These are phyloP conservation scores for Parasteatoda tepidariorum DNA, from an alignment of 1,140 invertebrate species.

Conservation along the genomic window DNA sequence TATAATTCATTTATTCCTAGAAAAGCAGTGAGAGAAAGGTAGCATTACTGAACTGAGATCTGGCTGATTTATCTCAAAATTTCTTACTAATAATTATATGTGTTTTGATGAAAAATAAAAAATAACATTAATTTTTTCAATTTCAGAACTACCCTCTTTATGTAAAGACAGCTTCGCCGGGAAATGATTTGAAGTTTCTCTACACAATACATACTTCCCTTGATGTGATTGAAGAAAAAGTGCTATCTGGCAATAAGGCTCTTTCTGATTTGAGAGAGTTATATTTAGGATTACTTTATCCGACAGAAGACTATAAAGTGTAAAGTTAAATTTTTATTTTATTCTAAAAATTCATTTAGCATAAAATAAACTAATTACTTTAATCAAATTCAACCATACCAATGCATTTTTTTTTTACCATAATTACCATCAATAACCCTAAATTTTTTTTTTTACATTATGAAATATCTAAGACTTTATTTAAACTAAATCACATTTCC, in stretches of 20 bases:
- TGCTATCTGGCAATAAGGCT: constrained; percentile 76
- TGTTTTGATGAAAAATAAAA: too few relatives aligned
- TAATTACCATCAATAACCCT: background rate
- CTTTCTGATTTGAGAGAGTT: constrained; percentile 78
- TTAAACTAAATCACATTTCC: too few relatives aligned
- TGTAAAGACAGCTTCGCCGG: constrained; percentile 78
- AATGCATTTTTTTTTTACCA: background rate
- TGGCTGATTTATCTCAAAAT: too few relatives aligned
- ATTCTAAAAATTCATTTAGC: background rate
- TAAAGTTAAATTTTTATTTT: constrained; percentile 67
- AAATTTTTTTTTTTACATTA: background rate
- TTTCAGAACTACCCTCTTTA: constrained; percentile 88
- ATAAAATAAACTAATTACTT: background rate
- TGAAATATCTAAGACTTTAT: background rate
- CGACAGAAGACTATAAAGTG: constrained; percentile 98
- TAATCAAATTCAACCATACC: background rate
- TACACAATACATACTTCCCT: constrained; percentile 94
- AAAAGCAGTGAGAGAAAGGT: too few relatives aligned
- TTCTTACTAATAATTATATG: too few relatives aligned
- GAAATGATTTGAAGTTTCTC: constrained; percentile 84
- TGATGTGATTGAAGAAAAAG: constrained; percentile 93
- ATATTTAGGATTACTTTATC: constrained; percentile 91
- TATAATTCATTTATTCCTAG: too few relatives aligned
- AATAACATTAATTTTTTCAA: background rate
- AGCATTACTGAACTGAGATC: too few relatives aligned